Evolutionary conservation across 1,140 invertebrate species (phyloP).

Genomic region (Physella acuta): DNA sequence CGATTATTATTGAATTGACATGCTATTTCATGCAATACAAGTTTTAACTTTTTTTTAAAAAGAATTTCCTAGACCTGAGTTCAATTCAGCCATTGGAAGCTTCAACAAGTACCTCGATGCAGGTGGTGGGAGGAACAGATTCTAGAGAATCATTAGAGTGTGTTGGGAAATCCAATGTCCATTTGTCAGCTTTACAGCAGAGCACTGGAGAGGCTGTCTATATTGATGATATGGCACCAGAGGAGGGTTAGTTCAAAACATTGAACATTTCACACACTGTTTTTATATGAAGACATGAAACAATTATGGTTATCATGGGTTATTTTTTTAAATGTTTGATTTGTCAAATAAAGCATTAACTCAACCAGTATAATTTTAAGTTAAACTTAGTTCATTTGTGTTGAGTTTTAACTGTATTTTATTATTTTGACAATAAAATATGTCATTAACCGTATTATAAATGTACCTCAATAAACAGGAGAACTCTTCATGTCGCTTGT

Average conservation of each 20-base stretch:
- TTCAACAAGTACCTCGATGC: constrained; percentile 53
- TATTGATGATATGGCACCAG: constrained; percentile 79
- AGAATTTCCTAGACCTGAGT: constrained; percentile 3
- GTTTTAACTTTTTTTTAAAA: not conserved
- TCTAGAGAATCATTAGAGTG: constrained; percentile 62
- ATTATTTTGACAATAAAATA: no score
- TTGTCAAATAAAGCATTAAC: no score
- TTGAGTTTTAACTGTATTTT: no score
- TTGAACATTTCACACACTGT: no score
- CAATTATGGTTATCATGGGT: no score
- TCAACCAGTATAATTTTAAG: no score
- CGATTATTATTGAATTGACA: no score
- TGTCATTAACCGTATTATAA: no score
- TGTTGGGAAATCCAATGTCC: constrained; percentile 77
- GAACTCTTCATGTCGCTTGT: constrained; percentile 76
- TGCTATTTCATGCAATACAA: not conserved
- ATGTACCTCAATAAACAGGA: no score
- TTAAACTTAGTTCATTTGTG: no score
- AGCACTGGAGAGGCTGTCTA: constrained; percentile 88
- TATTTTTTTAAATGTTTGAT: no score
- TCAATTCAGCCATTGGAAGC: constrained; percentile 23
- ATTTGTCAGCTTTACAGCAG: constrained; percentile 82
- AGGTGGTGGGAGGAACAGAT: constrained; percentile 61
- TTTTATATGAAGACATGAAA: no score
- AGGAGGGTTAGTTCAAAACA: constrained; percentile 31